These are phyloP conservation scores for Tetragnatha versicolor DNA, from an alignment of 1,140 invertebrate genomes.

Conservation along the genomic window DNA sequence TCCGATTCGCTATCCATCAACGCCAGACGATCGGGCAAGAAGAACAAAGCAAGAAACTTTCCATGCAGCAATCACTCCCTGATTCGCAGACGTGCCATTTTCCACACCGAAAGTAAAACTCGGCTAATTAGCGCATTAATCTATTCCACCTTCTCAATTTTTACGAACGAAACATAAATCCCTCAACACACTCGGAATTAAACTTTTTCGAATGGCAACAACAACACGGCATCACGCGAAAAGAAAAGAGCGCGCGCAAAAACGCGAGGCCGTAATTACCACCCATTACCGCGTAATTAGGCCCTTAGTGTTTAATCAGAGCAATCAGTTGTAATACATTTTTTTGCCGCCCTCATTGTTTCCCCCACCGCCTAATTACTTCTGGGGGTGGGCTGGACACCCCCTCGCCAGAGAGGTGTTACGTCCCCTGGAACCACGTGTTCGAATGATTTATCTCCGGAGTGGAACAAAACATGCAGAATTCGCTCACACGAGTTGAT, in stretches of 20 bases:
- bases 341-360: slow-evolving; percentile 24
- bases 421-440: slow-evolving; percentile 32
- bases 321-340: slow-evolving; percentile 39
- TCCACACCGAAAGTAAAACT: too few relatives aligned
- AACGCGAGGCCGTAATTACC: slow-evolving; percentile 21
- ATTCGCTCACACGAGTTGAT: neutral
- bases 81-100: too few relatives aligned
- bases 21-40: too few relatives aligned
- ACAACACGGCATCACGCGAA: slow-evolving; percentile 4
- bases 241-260: neutral
- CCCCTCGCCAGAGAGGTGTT: slow-evolving; percentile 26
- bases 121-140: too few relatives aligned
- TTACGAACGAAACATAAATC: slow-evolving; percentile 35
- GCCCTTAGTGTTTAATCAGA: slow-evolving; percentile 25
- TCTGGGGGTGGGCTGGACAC: neutral
- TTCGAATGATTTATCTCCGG: slow-evolving; percentile 30
- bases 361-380: slow-evolving; percentile 26
- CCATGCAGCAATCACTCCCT: too few relatives aligned
- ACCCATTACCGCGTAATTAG: slow-evolving; percentile 36
- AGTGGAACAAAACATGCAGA: neutral
- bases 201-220: neutral
- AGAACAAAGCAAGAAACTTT: too few relatives aligned
- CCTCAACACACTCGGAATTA: neutral
- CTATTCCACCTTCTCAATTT: slow-evolving; percentile 10
- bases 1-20: too few relatives aligned